A percentile compares a stretch with the other conserved stretches of the same genome.
Conservation (phyloP, 2,113 vertebrate species). For the Barnardius zonarius region DNA sequence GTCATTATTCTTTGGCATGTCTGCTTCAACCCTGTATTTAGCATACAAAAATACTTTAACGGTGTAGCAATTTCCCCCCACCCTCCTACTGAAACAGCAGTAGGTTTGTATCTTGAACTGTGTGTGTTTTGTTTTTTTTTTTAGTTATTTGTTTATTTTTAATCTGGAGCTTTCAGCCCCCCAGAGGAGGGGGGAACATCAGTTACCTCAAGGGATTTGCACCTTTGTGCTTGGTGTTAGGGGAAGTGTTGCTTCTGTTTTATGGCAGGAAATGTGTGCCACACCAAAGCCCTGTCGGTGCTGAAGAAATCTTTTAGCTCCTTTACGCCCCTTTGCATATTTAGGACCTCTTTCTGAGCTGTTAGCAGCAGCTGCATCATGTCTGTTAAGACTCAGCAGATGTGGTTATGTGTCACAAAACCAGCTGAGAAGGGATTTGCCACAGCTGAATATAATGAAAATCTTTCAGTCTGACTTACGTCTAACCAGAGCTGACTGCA, state of each 20-base stretch:
- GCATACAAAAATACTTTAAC: neutral
- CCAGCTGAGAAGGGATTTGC: slow-evolving; percentile 22
- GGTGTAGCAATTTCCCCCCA: neutral
- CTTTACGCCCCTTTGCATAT: neutral
- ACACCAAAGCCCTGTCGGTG: neutral
- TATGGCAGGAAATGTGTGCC: neutral
- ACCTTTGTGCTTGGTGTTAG: neutral
- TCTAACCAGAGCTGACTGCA: neutral
- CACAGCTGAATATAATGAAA: slow-evolving; percentile 29
- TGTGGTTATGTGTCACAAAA: neutral
- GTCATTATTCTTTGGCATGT: neutral
- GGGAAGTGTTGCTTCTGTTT: neutral
- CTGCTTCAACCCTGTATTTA: neutral
- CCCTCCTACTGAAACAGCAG: neutral
- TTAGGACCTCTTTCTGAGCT: neutral
- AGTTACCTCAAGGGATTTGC: neutral
- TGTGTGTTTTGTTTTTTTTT: neutral
- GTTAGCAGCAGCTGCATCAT: neutral
- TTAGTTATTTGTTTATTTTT: neutral
- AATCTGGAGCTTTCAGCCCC: neutral
- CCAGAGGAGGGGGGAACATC: neutral
- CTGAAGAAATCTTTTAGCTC: neutral
- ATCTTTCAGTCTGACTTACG: neutral
- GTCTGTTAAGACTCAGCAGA: slow-evolving; percentile 25
- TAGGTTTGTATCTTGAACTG: neutral